Base-by-base conservation (phyloP, 1,140 invertebrate genomes). In the Drosophila serrata region DNA sequence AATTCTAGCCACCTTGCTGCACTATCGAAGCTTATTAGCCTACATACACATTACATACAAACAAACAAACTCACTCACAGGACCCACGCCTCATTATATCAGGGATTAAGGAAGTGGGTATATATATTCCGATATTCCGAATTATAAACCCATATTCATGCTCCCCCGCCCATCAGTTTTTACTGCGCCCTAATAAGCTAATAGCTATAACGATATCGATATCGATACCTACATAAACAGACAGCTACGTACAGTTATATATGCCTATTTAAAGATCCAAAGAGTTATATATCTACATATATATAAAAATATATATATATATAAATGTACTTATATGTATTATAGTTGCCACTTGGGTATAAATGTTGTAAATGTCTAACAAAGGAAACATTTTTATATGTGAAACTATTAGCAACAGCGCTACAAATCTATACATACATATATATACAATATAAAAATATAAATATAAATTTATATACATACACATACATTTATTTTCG, bases 311-410 rank as follows among this genome's bases (percentile, higher is more conserved):
- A 76, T 62, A 65, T 60, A 63, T 67, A 45, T 69, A 81, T 46
- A 75, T 62, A 65, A 53, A 75, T 51, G 69, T 67, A 76, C 59
- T 67, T 73, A 75, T 64, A 87, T 87, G 85, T 87, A 81, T 81
- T 86, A 87, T 87, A 86, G 77, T 74, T 81, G 62, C 80, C 75
- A 84, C 57, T 78, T 74, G 60, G 64, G 68, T 72, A 81, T 82
- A 75, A 68, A 68, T 68, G 70, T 87, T 86, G 82, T 87, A 87
- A 87, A 82, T 87, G 82, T 87, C 79, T 59, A 79, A 67, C 46
- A 39, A 67, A 74, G 59, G 43, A 75, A 48, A 55, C 73, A 69
- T 72, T 72, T 69, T 78, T 56, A 68, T 79, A 78, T 79, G 70
- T 45, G 63, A 46, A 78, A 65, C 48, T 72, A 80, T 69, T 65